Conservation (phyloP, 30 jellyfish, hydroid and myxozoan genomes). For the Hydractinia echinata region DNA sequence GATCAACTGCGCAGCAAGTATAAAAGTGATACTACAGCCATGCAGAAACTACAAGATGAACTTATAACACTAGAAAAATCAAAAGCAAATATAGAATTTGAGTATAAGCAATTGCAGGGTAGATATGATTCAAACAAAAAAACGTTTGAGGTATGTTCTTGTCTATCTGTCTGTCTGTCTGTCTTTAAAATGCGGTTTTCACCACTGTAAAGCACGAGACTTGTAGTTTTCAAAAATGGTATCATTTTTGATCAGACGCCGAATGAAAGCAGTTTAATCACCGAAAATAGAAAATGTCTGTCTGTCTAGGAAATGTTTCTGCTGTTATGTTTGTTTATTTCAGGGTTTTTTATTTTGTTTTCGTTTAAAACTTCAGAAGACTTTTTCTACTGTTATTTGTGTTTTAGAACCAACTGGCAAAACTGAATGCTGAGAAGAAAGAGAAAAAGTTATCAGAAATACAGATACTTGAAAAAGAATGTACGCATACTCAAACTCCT, state of each 20-base stretch:
- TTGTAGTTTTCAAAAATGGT: no score
- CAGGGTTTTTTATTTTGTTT: no score
- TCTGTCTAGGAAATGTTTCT: background rate
- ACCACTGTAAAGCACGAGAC: no score
- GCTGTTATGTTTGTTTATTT: no score
- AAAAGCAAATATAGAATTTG: slow-evolving; percentile 80
- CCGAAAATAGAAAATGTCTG: no score
- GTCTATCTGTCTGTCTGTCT: background rate
- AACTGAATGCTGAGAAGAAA: slow-evolving; percentile 69
- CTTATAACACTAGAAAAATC: slow-evolving; percentile 69
- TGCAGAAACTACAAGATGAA: slow-evolving; percentile 95
- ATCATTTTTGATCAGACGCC: no score
- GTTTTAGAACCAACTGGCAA: slow-evolving; percentile 64
- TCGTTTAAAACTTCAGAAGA: no score
- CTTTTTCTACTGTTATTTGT: background rate
- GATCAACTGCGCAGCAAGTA: slow-evolving; percentile 72
- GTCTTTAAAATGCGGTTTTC: no score
- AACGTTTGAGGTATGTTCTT: slow-evolving; percentile 48
- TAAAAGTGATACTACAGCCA: slow-evolving; percentile 78
- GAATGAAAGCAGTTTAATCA: no score
- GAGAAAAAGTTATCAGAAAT: slow-evolving; percentile 77
- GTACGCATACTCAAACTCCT: slow-evolving; percentile 35
- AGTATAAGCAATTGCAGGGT: slow-evolving; percentile 70
- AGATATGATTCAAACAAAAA: slow-evolving; percentile 59
- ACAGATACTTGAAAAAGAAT: slow-evolving; percentile 68